Base-by-base conservation (phyloP, 2,797 vertebrate species). In the Staurois parvus region DNA sequence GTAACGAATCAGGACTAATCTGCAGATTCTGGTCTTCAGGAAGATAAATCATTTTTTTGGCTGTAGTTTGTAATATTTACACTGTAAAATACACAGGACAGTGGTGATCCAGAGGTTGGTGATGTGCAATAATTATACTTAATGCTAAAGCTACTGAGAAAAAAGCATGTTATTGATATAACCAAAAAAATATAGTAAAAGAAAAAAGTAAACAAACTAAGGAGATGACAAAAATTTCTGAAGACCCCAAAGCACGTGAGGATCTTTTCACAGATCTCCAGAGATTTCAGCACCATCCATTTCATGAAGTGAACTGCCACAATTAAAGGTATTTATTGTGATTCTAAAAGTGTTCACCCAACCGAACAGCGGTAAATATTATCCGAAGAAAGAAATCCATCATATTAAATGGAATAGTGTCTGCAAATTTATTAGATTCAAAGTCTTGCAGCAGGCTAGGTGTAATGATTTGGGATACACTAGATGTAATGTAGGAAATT, bases 1-100 rank as follows among this genome's bases (percentile, higher is more conserved):
- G 32, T 4, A 93, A 17, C 88, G 88, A 88, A 0, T n/a, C n/a
- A 48, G 59, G 26, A 90, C 75, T 0, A 90, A 68, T 32, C 73
- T 89, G 29, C 89, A 89, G 21, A 89, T 87, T 76, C 84, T 92
- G 28, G 52, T 59, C 86, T 93, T 93, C 88, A 93, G 48, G 69
- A 87, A 91, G 79, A 78, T 79, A 77, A 93, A 94, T 40, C 1
- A 86, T 0, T 13, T 0, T 13, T 34, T 26, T 26, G 26, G 19
- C 84, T 87, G 40, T 91, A 92, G 84, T 26, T 30, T 81, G 79
- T 45, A 72, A 85, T 88, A 81, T 85, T 91, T 83, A 84, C 83
- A 72, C 81, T 84, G 26, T 91, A 91, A 77, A 89, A 87, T 64
- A 32, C 32, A 85, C 1, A 83, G 52, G 12, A 76, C 84, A 2